Evolutionary conservation across 2,888 invertebrate genomes (phyloP).

Genomic region (Bedellia somnulentella): DNA sequence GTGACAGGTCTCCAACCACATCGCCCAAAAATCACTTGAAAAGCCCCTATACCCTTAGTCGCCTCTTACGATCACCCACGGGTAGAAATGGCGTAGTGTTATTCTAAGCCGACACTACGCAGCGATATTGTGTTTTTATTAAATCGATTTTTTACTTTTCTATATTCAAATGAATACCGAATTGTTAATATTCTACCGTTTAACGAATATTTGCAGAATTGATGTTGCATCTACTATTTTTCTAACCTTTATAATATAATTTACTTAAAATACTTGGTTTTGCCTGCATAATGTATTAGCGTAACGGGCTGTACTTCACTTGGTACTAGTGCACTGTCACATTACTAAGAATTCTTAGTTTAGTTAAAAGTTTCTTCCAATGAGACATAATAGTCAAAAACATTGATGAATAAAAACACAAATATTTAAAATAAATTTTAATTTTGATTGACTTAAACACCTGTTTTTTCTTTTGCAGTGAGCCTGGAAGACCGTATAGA

Average conservation of each 20-base stretch:
- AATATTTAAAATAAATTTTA: neutral
- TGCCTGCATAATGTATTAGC: too few relatives aligned
- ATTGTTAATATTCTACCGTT: too few relatives aligned
- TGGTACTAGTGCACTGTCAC: neutral
- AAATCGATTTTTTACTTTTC: neutral
- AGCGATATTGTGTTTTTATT: neutral
- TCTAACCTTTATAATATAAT: too few relatives aligned
- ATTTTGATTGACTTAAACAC: neutral
- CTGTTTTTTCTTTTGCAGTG: constrained; percentile 57
- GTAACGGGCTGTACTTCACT: neutral
- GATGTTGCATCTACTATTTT: too few relatives aligned
- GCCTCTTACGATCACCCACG: too few relatives aligned
- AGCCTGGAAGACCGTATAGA: constrained; percentile 80
- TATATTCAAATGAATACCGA: neutral
- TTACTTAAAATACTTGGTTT: too few relatives aligned
- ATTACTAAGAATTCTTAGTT: neutral
- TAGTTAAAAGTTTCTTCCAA: neutral
- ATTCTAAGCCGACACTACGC: too few relatives aligned
- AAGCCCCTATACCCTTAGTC: too few relatives aligned
- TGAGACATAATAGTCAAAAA: neutral
- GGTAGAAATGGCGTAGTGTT: too few relatives aligned
- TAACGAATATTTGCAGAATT: too few relatives aligned
- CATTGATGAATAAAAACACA: neutral
- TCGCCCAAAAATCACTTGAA: too few relatives aligned
- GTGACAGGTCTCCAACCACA: too few relatives aligned